Evolutionary conservation across 2,797 vertebrate genomes (phyloP).

Genomic region (Anomalospiza imberbis): DNA sequence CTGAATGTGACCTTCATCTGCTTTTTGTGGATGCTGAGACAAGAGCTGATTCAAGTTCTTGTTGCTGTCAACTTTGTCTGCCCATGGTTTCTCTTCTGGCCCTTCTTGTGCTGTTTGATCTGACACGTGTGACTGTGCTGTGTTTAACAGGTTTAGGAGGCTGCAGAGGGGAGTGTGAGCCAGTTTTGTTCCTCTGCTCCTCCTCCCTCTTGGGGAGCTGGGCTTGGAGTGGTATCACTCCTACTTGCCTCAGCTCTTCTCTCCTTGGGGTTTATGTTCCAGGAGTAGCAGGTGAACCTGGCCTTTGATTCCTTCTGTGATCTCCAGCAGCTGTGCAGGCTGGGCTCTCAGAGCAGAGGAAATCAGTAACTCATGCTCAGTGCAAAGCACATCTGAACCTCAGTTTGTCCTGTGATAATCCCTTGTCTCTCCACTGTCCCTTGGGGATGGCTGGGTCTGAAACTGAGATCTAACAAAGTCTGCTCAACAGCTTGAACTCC

Average conservation of each 20-base stretch:
- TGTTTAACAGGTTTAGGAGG: neutral
- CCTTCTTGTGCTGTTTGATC: neutral
- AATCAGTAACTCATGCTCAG: neutral
- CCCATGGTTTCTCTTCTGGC: neutral
- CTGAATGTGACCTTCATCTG: neutral
- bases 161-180: neutral
- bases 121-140: rapidly evolving
- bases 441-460: neutral
- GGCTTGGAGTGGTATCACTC: neutral
- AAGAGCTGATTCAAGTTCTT: neutral
- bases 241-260: neutral
- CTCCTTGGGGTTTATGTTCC: neutral
- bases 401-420: neutral
- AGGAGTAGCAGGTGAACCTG: neutral
- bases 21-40: neutral
- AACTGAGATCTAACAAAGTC: neutral
- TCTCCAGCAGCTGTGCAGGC: neutral
- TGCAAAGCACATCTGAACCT: neutral
- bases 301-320: neutral
- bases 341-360: neutral
- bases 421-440: neutral
- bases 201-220: neutral
- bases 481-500: neutral
- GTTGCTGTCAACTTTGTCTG: neutral
- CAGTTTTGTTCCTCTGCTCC: neutral